A percentile compares a stretch with the other conserved stretches of the same genome.
Conservation (phyloP, 2,113 vertebrate species). For the Sinocyclocheilus anshuiensis region DNA sequence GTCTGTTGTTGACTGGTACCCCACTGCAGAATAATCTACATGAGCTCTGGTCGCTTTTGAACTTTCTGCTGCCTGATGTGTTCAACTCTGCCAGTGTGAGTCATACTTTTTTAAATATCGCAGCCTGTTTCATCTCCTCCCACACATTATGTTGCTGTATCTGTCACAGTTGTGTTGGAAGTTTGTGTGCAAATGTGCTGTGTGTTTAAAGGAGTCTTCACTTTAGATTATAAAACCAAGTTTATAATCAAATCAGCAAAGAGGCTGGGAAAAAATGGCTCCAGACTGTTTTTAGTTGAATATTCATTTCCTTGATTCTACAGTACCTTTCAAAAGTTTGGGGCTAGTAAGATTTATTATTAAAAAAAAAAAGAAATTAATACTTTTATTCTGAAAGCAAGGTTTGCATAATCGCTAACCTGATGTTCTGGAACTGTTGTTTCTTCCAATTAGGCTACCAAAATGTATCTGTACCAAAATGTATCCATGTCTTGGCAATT, state of each 20-base stretch:
- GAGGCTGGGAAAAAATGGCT: background rate
- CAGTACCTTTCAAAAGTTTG: background rate
- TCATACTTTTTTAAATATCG: conserved; percentile 12
- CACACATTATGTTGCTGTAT: background rate
- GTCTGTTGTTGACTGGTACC: conserved; percentile 86
- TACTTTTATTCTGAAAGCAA: background rate
- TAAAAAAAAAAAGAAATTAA: background rate
- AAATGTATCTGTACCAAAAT: too few species aligned
- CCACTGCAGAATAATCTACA: conserved; percentile 90
- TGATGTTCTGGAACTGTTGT: too few species aligned
- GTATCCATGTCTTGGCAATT: too few species aligned
- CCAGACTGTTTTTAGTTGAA: background rate
- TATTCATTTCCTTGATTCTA: background rate
- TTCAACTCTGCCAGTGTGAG: conserved; percentile 89
- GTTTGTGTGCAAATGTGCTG: background rate
- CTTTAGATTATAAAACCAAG: background rate
- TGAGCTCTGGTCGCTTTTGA: conserved; percentile 88
- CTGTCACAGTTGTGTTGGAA: background rate
- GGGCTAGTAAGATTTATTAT: background rate
- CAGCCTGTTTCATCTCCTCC: conserved; percentile 27
- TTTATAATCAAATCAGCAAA: background rate
- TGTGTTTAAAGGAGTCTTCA: background rate
- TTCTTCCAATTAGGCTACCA: too few species aligned
- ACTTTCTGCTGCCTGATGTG: conserved; percentile 89
- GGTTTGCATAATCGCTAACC: too few species aligned